A percentile compares a stretch with the other conserved stretches of the same genome.
These are phyloP conservation scores for Agrypnia vestita DNA, from an alignment of 1,140 invertebrate genomes.

Conservation along the genomic window DNA sequence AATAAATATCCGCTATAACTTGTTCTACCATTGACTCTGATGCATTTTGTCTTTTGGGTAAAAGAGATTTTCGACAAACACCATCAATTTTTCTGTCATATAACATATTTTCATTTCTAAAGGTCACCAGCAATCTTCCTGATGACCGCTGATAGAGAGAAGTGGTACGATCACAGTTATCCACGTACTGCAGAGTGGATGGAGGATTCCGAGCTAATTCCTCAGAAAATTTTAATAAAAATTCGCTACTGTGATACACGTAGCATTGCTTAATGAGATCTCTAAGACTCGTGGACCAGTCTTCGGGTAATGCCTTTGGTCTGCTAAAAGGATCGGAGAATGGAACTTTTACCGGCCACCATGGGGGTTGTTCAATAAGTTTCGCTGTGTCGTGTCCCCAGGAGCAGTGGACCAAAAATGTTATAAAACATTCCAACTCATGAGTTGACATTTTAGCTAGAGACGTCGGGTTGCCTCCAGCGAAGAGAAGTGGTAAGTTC, in stretches of 20 bases:
- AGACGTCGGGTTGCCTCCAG: constrained; percentile 80
- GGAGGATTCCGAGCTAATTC: constrained; percentile 78
- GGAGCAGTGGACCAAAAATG: constrained; percentile 84
- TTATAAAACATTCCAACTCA: constrained; percentile 80
- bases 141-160: constrained; percentile 79
- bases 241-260: constrained; percentile 81
- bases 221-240: constrained; percentile 80
- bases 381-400: constrained; percentile 77
- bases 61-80: constrained; percentile 48
- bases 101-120: constrained; percentile 83
- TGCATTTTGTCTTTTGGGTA: constrained; percentile 43
- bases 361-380: constrained; percentile 75
- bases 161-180: constrained; percentile 83
- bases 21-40: constrained; percentile 71
- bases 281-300: constrained; percentile 77
- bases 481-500: constrained; percentile 80
- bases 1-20: constrained; percentile 78
- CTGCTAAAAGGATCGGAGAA: constrained; percentile 78
- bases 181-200: constrained; percentile 78
- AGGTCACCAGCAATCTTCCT: constrained; percentile 80
- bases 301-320: constrained; percentile 70
- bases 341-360: constrained; percentile 80
- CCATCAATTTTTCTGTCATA: constrained; percentile 64
- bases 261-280: constrained; percentile 81
- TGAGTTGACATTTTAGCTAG: constrained; percentile 76